phyloP scores from a whole-genome alignment of 23 tunicate species.

The Aplidium turbinatum region DNA sequence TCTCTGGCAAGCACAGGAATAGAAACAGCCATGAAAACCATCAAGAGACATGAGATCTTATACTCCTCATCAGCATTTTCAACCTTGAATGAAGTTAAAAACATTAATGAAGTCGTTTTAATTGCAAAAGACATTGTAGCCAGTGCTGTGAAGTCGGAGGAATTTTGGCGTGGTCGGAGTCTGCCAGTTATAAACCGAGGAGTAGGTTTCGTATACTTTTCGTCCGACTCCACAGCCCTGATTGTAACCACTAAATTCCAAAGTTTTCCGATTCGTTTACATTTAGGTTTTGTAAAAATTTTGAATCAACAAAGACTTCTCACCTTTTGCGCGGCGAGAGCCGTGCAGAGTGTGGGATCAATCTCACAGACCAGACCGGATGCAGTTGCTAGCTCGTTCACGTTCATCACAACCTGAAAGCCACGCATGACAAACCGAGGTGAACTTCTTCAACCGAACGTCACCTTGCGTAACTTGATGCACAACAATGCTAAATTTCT shows the following conservation, averaged over 20 bases:
- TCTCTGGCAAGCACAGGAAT: slow-evolving; percentile 96
- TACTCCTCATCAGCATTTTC: slow-evolving; percentile 95
- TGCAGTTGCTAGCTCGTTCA: slow-evolving; percentile 93
- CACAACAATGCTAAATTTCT: too few relatives aligned
- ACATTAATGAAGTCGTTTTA: neutral
- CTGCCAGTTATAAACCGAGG: too few relatives aligned
- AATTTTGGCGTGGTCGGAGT: too few relatives aligned
- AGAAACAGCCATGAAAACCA: slow-evolving; percentile 97
- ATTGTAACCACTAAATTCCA: neutral
- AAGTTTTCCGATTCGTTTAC: neutral
- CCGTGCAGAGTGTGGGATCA: slow-evolving; percentile 93
- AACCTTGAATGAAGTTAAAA: slow-evolving; percentile 18
- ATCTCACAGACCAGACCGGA: slow-evolving; percentile 88
- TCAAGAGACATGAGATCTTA: slow-evolving; percentile 87
- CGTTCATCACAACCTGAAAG: slow-evolving; percentile 72
- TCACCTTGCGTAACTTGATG: too few relatives aligned
- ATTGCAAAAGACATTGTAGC: too few relatives aligned
- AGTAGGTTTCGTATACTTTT: too few relatives aligned
- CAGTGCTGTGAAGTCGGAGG: too few relatives aligned
- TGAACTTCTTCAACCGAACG: too few relatives aligned
- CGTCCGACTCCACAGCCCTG: too few relatives aligned
- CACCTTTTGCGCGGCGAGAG: slow-evolving; percentile 87
- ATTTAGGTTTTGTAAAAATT: too few relatives aligned
- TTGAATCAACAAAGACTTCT: neutral
- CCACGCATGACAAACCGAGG: too few relatives aligned